Evolutionary conservation across 1,140 invertebrate genomes (phyloP).

Genomic region (Meloidogyne hapla): DNA sequence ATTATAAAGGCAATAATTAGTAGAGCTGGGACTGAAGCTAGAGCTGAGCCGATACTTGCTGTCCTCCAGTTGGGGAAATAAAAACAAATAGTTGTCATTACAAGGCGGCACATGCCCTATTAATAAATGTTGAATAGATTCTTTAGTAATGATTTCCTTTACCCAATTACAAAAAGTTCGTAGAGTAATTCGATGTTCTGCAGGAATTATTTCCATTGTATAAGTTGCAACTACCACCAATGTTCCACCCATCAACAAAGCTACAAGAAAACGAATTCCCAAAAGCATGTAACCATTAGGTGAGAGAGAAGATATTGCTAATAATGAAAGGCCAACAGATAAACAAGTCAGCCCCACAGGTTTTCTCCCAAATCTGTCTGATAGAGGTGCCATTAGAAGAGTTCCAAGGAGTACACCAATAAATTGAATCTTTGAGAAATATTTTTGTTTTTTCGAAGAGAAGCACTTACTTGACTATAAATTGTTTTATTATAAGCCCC

Average conservation of each 20-base stretch:
- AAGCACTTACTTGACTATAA: slow-evolving; percentile 19
- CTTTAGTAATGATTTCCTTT: neutral
- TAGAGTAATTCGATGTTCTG: slow-evolving; percentile 55
- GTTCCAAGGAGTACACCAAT: slow-evolving; percentile 31
- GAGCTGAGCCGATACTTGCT: slow-evolving; percentile 56
- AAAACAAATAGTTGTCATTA: slow-evolving; percentile 60
- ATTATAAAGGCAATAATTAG: slow-evolving; percentile 61
- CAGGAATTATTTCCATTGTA: slow-evolving; percentile 35
- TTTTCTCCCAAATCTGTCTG: slow-evolving; percentile 31
- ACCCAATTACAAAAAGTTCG: slow-evolving; percentile 64
- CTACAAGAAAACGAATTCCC: slow-evolving; percentile 35
- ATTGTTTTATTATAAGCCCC: slow-evolving; percentile 22
- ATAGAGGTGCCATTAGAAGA: slow-evolving; percentile 12
- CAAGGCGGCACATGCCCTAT: slow-evolving; percentile 57
- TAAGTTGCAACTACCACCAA: slow-evolving; percentile 43
- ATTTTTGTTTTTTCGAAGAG: neutral
- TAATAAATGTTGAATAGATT: neutral
- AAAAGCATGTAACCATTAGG: slow-evolving; percentile 53
- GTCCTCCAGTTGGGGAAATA: slow-evolving; percentile 58
- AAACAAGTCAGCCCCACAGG: slow-evolving; percentile 9
- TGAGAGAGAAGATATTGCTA: slow-evolving; percentile 19
- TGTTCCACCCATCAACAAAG: slow-evolving; percentile 52
- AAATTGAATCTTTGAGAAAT: slow-evolving; percentile 19
- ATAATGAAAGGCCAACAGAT: neutral
- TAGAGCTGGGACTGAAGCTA: slow-evolving; percentile 54